phyloP scores from a whole-genome alignment of 2,113 vertebrate genomes.

The Mirounga angustirostris region DNA sequence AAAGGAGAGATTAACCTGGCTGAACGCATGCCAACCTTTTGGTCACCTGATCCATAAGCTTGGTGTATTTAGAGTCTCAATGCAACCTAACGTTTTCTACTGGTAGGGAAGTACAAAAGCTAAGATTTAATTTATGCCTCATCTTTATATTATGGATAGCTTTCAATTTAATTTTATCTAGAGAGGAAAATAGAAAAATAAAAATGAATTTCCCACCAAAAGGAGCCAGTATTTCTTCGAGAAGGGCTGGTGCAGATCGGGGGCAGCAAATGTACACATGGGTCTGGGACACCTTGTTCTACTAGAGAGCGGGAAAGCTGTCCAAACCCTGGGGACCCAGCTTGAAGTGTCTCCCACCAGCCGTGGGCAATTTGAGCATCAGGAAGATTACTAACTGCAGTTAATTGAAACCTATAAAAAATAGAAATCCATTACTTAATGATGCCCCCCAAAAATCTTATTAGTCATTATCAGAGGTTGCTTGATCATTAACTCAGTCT shows the following conservation, averaged over 20 bases:
- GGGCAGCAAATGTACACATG: background rate
- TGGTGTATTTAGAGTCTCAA: background rate
- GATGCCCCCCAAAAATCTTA: background rate
- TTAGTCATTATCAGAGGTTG: background rate
- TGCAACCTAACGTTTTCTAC: no score
- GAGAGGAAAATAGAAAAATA: background rate
- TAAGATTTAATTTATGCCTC: background rate
- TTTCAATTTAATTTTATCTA: background rate
- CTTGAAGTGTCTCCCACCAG: background rate
- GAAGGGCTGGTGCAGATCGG: background rate
- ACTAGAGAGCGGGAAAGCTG: background rate
- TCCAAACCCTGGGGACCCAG: background rate
- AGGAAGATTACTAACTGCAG: background rate
- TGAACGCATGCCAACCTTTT: accelerated
- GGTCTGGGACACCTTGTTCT: background rate
- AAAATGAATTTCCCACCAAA: background rate
- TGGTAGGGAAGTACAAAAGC: background rate
- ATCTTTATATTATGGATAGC: background rate
- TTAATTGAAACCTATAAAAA: background rate
- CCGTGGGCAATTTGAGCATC: accelerated
- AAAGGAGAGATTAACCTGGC: background rate
- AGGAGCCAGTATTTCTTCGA: background rate
- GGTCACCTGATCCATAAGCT: background rate
- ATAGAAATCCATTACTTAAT: background rate
- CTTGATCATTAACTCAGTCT: background rate